These are phyloP conservation scores for Neopelma chrysocephalum DNA, from an alignment of 2,797 vertebrate species.

Conservation along the genomic window DNA sequence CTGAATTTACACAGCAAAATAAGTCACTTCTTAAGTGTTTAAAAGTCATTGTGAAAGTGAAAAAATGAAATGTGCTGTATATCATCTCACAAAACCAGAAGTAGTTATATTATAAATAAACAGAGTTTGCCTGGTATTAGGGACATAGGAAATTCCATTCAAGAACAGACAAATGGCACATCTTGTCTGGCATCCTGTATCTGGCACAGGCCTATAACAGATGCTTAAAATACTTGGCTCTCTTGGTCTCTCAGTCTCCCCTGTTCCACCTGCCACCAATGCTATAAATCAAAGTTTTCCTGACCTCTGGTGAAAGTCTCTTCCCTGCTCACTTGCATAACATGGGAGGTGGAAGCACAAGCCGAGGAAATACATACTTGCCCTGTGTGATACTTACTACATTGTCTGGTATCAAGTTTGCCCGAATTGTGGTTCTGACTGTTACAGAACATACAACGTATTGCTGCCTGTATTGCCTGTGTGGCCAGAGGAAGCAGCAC, in stretches of 20 bases:
- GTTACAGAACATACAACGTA: background rate
- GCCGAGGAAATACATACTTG: background rate
- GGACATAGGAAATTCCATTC: slow-evolving; percentile 70
- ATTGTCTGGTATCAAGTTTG: background rate
- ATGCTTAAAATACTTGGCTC: slow-evolving; percentile 64
- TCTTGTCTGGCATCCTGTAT: slow-evolving; percentile 60
- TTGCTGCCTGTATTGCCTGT: background rate
- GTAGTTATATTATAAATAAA: slow-evolving; percentile 57
- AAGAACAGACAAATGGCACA: slow-evolving; percentile 68
- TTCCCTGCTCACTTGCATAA: background rate
- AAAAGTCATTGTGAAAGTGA: background rate
- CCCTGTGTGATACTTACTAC: background rate
- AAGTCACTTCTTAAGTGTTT: slow-evolving; percentile 27
- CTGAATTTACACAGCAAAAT: slow-evolving; percentile 23
- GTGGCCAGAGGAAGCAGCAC: background rate
- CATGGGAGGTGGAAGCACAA: background rate
- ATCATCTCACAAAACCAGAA: slow-evolving; percentile 42
- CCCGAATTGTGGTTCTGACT: background rate
- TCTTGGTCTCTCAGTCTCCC: slow-evolving; percentile 17
- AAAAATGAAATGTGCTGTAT: background rate
- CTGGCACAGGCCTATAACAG: slow-evolving; percentile 56
- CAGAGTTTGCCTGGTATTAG: slow-evolving; percentile 57
- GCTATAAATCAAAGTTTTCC: slow-evolving; percentile 32
- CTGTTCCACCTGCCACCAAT: slow-evolving; percentile 22
- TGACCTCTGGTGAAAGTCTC: background rate